Conservation (phyloP, 2,888 invertebrate genomes). For the Agriopis aurantiaria region DNA sequence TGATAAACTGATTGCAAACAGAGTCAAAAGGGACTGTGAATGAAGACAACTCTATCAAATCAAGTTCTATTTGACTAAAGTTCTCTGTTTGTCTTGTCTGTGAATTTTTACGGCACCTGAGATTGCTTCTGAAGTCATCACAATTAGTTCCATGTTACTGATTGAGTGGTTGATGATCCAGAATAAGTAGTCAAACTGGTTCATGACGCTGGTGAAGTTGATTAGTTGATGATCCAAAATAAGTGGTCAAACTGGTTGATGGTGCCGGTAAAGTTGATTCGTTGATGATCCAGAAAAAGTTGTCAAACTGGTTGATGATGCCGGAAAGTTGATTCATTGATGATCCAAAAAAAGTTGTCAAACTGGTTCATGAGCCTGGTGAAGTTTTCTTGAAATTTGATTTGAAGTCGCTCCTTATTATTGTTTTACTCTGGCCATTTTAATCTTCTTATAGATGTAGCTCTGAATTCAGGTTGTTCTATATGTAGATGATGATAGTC, state of each 20-base stretch:
- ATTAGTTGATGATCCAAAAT: background rate
- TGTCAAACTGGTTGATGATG: too few relatives aligned
- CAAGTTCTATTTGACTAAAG: background rate
- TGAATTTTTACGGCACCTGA: background rate
- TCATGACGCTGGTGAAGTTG: too few relatives aligned
- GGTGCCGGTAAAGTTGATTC: too few relatives aligned
- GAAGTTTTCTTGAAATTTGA: background rate
- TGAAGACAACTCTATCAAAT: conserved; percentile 52
- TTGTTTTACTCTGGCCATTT: background rate
- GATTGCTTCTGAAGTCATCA: background rate
- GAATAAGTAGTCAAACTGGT: background rate
- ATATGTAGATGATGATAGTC: background rate
- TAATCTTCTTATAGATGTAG: background rate
- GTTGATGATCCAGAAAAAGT: background rate
- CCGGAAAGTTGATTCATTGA: too few relatives aligned
- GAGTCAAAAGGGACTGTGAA: conserved; percentile 68
- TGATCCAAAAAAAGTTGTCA: background rate
- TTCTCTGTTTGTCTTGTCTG: conserved; percentile 1
- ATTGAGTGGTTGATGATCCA: background rate
- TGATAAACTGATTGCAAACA: background rate
- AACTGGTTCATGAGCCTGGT: background rate
- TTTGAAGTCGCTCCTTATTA: background rate
- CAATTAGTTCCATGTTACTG: background rate
- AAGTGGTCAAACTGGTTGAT: too few relatives aligned
- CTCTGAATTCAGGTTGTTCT: background rate